Conservation (phyloP, 1,140 invertebrate genomes). For the Pinna nobilis region DNA sequence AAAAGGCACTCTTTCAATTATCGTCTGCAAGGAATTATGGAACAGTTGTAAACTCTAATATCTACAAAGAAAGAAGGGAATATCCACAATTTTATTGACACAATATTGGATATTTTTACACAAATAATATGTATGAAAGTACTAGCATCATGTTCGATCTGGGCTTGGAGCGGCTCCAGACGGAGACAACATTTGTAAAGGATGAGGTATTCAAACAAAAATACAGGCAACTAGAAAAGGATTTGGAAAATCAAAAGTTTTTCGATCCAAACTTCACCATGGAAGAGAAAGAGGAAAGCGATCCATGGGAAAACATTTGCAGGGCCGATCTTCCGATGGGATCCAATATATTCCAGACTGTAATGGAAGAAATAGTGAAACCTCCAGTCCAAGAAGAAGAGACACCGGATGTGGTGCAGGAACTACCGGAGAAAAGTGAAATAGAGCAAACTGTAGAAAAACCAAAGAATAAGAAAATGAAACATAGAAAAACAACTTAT, state of each 20-base stretch:
- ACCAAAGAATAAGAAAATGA: too few species aligned
- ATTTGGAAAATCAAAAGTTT: conserved; percentile 4
- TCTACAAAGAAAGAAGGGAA: too few species aligned
- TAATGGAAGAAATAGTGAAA: conserved; percentile 3
- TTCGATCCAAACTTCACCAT: background rate
- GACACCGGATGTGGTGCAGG: too few species aligned
- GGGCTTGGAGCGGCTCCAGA: conserved; percentile 22
- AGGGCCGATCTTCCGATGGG: conserved; percentile 8
- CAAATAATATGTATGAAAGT: too few species aligned
- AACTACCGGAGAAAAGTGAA: too few species aligned
- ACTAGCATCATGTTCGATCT: conserved; percentile 21
- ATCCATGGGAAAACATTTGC: background rate
- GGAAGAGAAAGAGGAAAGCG: conserved; percentile 2
- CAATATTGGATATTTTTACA: too few species aligned
- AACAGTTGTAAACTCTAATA: too few species aligned
- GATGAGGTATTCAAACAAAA: conserved; percentile 22
- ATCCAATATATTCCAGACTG: conserved; percentile 9
- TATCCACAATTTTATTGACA: too few species aligned
- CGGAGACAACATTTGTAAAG: conserved; percentile 37
- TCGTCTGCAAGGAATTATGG: too few species aligned
- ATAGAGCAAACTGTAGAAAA: too few species aligned
- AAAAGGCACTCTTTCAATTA: too few species aligned
- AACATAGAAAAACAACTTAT: too few species aligned
- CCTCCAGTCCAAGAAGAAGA: background rate
- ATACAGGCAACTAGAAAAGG: conserved; percentile 19